Evolutionary conservation across 2,113 vertebrate genomes (phyloP).

Genomic region (Misgurnus anguillicaudatus): DNA sequence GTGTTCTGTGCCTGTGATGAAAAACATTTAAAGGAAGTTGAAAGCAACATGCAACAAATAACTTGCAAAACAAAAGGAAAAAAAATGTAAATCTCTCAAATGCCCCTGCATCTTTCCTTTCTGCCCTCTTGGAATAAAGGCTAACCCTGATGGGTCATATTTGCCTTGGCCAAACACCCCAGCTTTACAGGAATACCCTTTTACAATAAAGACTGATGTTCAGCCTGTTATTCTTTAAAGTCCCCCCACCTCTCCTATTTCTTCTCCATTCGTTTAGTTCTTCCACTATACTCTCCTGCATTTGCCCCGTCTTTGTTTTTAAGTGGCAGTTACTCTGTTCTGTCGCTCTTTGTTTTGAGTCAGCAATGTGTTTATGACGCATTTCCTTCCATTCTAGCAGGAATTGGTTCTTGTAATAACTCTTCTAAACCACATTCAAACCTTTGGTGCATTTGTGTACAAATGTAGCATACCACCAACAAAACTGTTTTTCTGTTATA

Average conservation of each 20-base stretch:
- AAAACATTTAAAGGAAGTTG: conserved; percentile 24
- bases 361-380: conserved; percentile 65
- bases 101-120: conserved; percentile 61
- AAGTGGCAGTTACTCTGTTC: conserved; percentile 62
- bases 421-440: conserved; percentile 59
- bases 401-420: conserved; percentile 60
- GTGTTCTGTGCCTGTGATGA: conserved; percentile 56
- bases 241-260: conserved; percentile 63
- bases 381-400: conserved; percentile 80
- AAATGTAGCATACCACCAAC: neutral
- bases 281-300: conserved; percentile 68
- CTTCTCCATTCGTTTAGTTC: conserved; percentile 70
- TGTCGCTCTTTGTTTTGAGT: conserved; percentile 71
- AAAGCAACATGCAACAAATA: conserved; percentile 28
- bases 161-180: conserved; percentile 58
- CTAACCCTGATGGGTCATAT: conserved; percentile 46
- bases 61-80: conserved; percentile 53
- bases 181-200: conserved; percentile 54
- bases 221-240: conserved; percentile 58
- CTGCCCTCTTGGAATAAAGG: conserved; percentile 53
- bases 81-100: conserved; percentile 52
- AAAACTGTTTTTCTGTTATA: neutral
- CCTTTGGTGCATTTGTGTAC: neutral
- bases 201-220: conserved; percentile 57
- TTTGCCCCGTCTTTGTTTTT: conserved; percentile 64